These are phyloP conservation scores for Porites cylindrica DNA, from an alignment of 92 coral and sea anemone genomes.

Conservation along the genomic window DNA sequence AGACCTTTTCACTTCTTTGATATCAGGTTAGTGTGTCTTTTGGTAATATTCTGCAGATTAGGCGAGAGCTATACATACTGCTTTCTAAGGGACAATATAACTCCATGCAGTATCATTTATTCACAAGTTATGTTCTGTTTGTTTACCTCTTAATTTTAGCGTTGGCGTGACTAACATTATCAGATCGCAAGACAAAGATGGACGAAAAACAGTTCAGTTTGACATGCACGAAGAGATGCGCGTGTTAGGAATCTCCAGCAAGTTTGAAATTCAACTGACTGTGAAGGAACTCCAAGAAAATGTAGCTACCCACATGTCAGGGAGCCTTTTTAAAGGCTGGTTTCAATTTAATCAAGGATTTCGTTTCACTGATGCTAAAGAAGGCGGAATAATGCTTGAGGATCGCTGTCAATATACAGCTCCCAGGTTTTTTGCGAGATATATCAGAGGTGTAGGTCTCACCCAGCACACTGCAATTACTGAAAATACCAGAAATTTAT, in stretches of 20 bases:
- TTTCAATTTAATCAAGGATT: constrained; percentile 23
- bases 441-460: background rate
- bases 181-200: constrained; percentile 15
- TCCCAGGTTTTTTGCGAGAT: constrained; percentile 1
- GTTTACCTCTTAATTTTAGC: background rate
- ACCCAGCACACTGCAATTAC: constrained; percentile 3
- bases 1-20: too few relatives aligned
- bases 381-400: constrained; percentile 20
- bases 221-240: constrained; percentile 16
- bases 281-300: constrained; percentile 2
- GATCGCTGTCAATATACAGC: constrained; percentile 22
- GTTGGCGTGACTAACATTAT: constrained; percentile 22
- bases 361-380: constrained; percentile 4
- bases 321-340: background rate
- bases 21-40: too few relatives aligned
- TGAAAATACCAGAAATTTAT: constrained; percentile 18
- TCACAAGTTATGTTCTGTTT: too few relatives aligned
- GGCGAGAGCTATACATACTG: too few relatives aligned
- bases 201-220: constrained; percentile 15
- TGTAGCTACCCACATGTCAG: background rate
- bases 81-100: too few relatives aligned
- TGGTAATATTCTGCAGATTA: too few relatives aligned
- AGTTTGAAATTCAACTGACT: background rate
- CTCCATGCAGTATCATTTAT: too few relatives aligned
- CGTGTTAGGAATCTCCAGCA: constrained; percentile 4